Conservation (phyloP, 2,888 invertebrate genomes). For the Sarcophaga subvicina region DNA sequence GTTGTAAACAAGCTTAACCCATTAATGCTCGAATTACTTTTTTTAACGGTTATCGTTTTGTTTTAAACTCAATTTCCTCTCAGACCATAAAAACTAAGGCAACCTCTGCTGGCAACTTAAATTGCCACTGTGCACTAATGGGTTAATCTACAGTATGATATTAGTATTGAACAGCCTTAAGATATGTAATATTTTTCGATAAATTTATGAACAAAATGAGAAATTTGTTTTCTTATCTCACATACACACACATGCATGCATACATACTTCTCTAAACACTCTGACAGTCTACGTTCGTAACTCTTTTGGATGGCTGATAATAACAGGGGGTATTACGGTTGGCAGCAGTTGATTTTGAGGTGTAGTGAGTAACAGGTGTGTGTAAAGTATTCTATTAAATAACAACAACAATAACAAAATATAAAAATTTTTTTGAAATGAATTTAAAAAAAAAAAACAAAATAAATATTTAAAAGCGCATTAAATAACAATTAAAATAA, state of each 20-base stretch:
- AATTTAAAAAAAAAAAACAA: background rate
- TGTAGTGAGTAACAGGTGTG: conserved; percentile 57
- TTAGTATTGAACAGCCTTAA: background rate
- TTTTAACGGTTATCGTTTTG: too few relatives aligned
- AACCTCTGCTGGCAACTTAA: too few relatives aligned
- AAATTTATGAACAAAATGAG: background rate
- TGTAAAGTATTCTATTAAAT: conserved; percentile 15
- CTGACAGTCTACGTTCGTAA: background rate
- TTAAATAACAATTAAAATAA: conserved; percentile 17
- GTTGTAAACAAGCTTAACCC: background rate
- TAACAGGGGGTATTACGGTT: conserved; percentile 25
- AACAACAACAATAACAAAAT: background rate
- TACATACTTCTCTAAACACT: background rate
- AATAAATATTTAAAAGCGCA: conserved; percentile 1
- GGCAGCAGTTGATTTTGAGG: conserved; percentile 53
- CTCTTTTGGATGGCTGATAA: conserved; percentile 13
- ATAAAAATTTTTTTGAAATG: background rate
- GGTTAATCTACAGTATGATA: background rate
- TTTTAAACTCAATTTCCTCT: too few relatives aligned
- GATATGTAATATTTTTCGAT: conserved; percentile 16
- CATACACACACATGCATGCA: background rate
- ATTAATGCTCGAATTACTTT: too few relatives aligned
- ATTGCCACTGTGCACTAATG: too few relatives aligned
- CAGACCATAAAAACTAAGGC: too few relatives aligned
- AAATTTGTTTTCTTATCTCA: background rate